Evolutionary conservation across 1,140 invertebrate species (phyloP), one percentile per base, ranked within the genome.

Genomic region (Parapsyche elsis): DNA sequence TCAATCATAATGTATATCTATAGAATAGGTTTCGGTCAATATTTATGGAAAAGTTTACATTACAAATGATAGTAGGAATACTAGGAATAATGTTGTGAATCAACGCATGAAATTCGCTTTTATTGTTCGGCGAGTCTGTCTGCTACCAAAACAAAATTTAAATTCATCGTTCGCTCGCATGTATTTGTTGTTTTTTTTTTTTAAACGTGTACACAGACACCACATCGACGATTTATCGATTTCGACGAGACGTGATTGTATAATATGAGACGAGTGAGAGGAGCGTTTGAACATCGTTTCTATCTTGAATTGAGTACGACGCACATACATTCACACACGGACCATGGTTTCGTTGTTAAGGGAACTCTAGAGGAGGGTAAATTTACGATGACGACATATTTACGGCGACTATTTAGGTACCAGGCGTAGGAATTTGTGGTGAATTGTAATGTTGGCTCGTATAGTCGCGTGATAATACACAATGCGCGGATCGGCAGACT

Each of bases 401-500:
- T 77, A 77, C 23, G 75, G 30, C 23, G 57, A 45, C 57, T 38
- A 59, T 77, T 64, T 30, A n/a, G 57, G 75, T 77, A 77, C 75
- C 75, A 77, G 75, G 57, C 75, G 24, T 64, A 64, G 75, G 75
- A 77, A 64, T 77, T 77, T 77, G 75, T 77, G 75, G 75, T 64
- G 26, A 77, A 77, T 77, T 77, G 75, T 77, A 77, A 77, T 77
- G 75, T 21, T 2, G 38, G 49, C 10, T 21, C 9, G 7, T 19
- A 24, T 23, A 75, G 44, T 77, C 75, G 75, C 75, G 75, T 77
- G 75, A 77, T 77, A 77, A 77, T 67, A 45, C 26, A 14, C 49
- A 75, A 75, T 75, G 24, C 46, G 24, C 30, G 7, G 30, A 38
- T 38, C 45, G 12, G 45, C 46, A 14, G 71, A 23, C 14, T 5